Base-by-base conservation (phyloP, 2,888 invertebrate genomes). In the Athalia rosae region DNA sequence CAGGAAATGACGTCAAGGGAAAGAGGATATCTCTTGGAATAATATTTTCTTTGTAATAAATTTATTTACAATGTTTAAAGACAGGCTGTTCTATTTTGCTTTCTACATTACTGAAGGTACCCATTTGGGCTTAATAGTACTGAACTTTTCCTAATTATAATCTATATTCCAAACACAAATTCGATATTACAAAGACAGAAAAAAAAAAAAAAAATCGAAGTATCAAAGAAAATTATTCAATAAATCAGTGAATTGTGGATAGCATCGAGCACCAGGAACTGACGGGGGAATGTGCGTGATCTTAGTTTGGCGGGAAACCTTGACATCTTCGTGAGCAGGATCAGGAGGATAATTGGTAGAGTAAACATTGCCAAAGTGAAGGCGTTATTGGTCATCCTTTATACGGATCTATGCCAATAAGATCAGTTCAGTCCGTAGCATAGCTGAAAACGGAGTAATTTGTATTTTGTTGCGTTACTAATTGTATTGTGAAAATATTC, bases 401-500 rank as follows among this genome's bases (percentile, higher is more conserved):
- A 11, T 71, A 48, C 48, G 74, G 66, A 77, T 77, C 28, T 73
- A 79, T 78, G 79, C 79, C 78, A 79, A 79, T 77, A 43, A 15
- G 56, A 45, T 15, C 48, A 58, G 28, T 28, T 28, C 64, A 63
- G 58, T 28, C 28, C 28, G 28, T 28, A 28, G 28, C 28, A 28
- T 28, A 28, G 28, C 9, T 13, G 15, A 64, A 41, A 56, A 58
- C 43, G 15, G 8, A 69, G 45, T 41, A 62, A 47, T 66, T 73
- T 56, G 79, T 79, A 81, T 81, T 81, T 82, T 73, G 77, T 81
- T 81, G 81, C 80, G 78, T 80, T 83, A 83, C 85, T 83, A 85
- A 87, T 86, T 84, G 80, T 82, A 84, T 84, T 84, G 84, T 84
- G 79, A 83, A 84, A 82, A 83, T 85, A 87, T 83, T 81, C 79